A percentile compares a stretch with the other conserved stretches of the same genome.
phyloP scores from a whole-genome alignment of 2,888 invertebrate species.

The Cremastinae sp. region DNA sequence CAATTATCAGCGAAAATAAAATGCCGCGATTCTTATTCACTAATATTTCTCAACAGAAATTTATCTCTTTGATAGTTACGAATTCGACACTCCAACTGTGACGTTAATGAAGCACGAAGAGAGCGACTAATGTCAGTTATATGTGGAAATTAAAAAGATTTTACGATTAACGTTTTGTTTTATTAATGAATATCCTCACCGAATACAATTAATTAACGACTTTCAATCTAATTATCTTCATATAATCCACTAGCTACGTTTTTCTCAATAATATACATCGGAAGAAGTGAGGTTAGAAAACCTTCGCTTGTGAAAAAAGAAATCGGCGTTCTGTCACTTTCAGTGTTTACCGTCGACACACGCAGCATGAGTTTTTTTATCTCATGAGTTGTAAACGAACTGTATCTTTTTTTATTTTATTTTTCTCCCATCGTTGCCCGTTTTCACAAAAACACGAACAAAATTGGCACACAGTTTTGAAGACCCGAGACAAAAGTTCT shows the following conservation, averaged over 20 bases:
- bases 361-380: slow-evolving; percentile 5
- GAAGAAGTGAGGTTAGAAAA: slow-evolving; percentile 40
- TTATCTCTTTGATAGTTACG: too few species aligned
- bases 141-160: too few species aligned
- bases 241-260: slow-evolving; percentile 24
- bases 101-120: too few species aligned
- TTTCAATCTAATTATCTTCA: slow-evolving; percentile 15
- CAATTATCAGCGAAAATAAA: too few species aligned
- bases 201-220: background rate
- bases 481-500: background rate
- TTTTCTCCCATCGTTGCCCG: background rate
- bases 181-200: slow-evolving; percentile 1
- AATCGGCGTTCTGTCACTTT: slow-evolving; percentile 71
- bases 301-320: slow-evolving; percentile 26
- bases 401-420: slow-evolving; percentile 9
- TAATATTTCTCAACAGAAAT: too few species aligned
- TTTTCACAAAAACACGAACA: slow-evolving; percentile 3
- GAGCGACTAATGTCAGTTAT: too few species aligned
- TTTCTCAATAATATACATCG: background rate
- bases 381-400: background rate
- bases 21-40: too few species aligned
- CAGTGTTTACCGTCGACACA: slow-evolving; percentile 63
- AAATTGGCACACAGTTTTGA: slow-evolving; percentile 20
- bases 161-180: too few species aligned
- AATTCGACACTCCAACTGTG: too few species aligned